These are phyloP conservation scores for Atractosteus spatula DNA, from an alignment of 2,113 vertebrate genomes.

Conservation along the genomic window DNA sequence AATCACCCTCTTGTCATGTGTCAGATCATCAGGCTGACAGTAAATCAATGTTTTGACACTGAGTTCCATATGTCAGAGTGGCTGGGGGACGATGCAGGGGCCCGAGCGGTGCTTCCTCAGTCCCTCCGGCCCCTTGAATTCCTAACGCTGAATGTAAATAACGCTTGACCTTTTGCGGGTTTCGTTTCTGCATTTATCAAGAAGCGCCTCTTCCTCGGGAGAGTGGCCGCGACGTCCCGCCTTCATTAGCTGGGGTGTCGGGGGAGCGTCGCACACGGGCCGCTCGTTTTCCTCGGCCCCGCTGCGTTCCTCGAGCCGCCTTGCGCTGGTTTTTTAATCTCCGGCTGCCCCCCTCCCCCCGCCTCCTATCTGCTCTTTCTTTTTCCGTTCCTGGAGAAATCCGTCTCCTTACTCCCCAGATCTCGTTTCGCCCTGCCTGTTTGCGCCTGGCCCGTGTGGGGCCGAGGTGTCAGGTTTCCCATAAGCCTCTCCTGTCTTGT, in stretches of 20 bases:
- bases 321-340: too few relatives aligned
- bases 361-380: background rate
- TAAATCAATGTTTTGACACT: slow-evolving; percentile 40
- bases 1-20: slow-evolving; percentile 50
- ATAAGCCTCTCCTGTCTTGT: background rate
- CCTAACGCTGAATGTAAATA: slow-evolving; percentile 13
- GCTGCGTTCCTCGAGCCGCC: too few relatives aligned
- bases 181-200: background rate
- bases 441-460: background rate
- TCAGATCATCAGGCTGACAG: slow-evolving; percentile 46
- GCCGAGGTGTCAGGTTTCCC: slow-evolving; percentile 3
- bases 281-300: too few relatives aligned
- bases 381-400: background rate
- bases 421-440: background rate
- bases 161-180: slow-evolving; percentile 14
- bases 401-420: background rate
- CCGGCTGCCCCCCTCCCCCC: background rate
- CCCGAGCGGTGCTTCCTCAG: background rate
- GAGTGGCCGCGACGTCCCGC: background rate
- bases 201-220: background rate
- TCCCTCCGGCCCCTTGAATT: background rate
- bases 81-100: background rate
- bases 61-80: slow-evolving; percentile 38
- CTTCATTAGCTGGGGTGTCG: too few relatives aligned
- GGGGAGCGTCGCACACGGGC: too few relatives aligned